Evolutionary conservation across 1,140 invertebrate species (phyloP), one percentile per base, ranked within the genome.

Genomic region (Cyphomyrmex costatus): DNA sequence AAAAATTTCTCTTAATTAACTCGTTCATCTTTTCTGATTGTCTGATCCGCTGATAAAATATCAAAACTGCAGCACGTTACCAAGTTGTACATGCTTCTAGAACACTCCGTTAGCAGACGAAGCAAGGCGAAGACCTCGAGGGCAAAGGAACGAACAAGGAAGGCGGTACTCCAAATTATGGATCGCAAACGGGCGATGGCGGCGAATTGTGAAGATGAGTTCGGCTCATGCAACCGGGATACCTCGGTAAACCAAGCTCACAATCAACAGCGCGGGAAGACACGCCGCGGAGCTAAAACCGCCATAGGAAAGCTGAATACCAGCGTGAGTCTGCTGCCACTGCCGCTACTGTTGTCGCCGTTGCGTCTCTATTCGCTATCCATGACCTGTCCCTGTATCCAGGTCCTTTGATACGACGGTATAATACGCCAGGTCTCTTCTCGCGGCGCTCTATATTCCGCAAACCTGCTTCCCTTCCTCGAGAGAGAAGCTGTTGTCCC

Each of bases 271-370:
- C 82, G 80, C 77, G 77, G 63, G 63, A 73, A 88, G 86, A 86
- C 86, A 88, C 87, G 19, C 63, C 77, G 77, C 74, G 83, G 27
- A 30, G 61, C 79, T 76, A 82, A 91, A 90, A 83, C 78, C 86
- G 60, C 58, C 60, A 49, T 77, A 53, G 86, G 89, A 90, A 90
- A 91, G 84, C 89, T 79, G 86, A 90, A 90, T 90, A 88, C 88
- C 86, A 82, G 76, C 14, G 21, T 36, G 68, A 33, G 53, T 61
- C 49, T 36, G 58, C 63, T 6, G 61, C 74, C 27, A 66, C 46
- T 36, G 36, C n/a, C 8, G 71, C 16, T 33, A 49, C 61, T 66
- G 42, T 53, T 66, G 30, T 53, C 24, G 27, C n/a, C 56, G 46
- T 80, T 79, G 51, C 80, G 42, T 68, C 66, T 77, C 85, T 42